Conservation (phyloP, 2,888 invertebrate genomes). For the Coleophora flavipennella region DNA sequence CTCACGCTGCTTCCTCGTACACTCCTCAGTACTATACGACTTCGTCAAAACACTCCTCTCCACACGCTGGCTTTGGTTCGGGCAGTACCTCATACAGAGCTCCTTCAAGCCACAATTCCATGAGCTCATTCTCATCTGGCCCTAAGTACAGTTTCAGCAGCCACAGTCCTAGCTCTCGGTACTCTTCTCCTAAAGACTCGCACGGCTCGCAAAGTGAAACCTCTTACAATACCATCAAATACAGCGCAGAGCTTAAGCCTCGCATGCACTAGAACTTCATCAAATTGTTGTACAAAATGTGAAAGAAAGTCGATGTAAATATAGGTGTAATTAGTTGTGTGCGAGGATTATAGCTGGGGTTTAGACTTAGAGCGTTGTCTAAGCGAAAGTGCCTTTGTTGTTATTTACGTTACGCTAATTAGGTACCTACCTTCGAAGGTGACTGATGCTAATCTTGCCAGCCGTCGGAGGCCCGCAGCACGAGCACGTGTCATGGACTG, state of each 20-base stretch:
- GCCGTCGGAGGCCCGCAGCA: slow-evolving; percentile 15
- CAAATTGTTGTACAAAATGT: background rate
- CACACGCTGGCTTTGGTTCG: slow-evolving; percentile 40
- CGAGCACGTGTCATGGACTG: slow-evolving; percentile 28
- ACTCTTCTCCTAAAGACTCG: slow-evolving; percentile 41
- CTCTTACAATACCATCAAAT: slow-evolving; percentile 64
- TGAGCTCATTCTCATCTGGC: slow-evolving; percentile 41
- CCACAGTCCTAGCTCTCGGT: slow-evolving; percentile 37
- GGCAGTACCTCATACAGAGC: slow-evolving; percentile 49
- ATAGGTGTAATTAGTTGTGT: slow-evolving; percentile 24
- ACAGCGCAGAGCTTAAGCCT: slow-evolving; percentile 63
- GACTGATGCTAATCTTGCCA: slow-evolving; percentile 26
- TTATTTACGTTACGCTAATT: slow-evolving; percentile 51
- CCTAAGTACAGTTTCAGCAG: slow-evolving; percentile 50
- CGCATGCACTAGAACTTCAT: slow-evolving; percentile 29
- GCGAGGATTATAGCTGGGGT: slow-evolving; percentile 18
- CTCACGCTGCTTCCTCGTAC: slow-evolving; percentile 43
- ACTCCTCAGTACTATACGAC: slow-evolving; percentile 47
- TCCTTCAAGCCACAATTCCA: slow-evolving; percentile 35
- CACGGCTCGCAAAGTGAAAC: slow-evolving; percentile 57
- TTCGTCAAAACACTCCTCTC: slow-evolving; percentile 36
- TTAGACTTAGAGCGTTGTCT: slow-evolving; percentile 25
- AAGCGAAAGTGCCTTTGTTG: slow-evolving; percentile 23
- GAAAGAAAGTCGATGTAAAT: slow-evolving; percentile 29
- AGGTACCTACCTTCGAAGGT: slow-evolving; percentile 25